These are phyloP conservation scores for Xyliphius kryptos DNA, from an alignment of 2,113 vertebrate genomes.

Conservation along the genomic window DNA sequence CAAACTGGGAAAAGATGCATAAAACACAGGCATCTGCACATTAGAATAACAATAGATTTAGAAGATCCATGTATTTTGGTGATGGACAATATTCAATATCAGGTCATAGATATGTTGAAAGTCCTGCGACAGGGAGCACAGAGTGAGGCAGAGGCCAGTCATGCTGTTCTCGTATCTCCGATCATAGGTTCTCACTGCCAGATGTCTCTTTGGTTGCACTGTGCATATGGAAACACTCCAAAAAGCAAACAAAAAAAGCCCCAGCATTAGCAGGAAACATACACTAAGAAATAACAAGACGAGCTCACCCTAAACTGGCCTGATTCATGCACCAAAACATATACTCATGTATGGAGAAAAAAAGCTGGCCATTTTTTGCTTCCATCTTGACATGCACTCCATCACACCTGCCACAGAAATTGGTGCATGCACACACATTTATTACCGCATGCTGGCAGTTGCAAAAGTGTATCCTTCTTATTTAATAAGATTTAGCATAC, in stretches of 20 bases:
- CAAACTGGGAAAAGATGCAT: too few species aligned
- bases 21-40: too few species aligned
- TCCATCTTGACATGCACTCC: too few species aligned
- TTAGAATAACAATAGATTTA: too few species aligned
- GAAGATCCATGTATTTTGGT: constrained; percentile 30
- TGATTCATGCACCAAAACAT: constrained; percentile 41
- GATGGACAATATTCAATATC: constrained; percentile 22
- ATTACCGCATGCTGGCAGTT: too few species aligned
- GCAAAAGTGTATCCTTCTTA: too few species aligned
- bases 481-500: too few species aligned
- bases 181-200: constrained; percentile 38
- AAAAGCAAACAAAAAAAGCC: constrained; percentile 65
- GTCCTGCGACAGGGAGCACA: constrained; percentile 10
- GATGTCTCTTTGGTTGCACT: constrained; percentile 56
- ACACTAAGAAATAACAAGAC: constrained; percentile 63
- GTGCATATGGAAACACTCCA: constrained; percentile 70
- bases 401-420: too few species aligned
- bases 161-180: constrained; percentile 22
- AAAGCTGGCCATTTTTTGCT: constrained; percentile 10
- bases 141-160: constrained; percentile 25
- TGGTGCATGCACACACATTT: too few species aligned
- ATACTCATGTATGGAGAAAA: constrained; percentile 31
- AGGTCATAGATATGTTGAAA: constrained; percentile 9
- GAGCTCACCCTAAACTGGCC: constrained; percentile 58
- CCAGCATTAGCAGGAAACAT: constrained; percentile 58